A percentile compares a stretch with the other conserved stretches of the same genome.
Evolutionary conservation across 2,888 invertebrate genomes (phyloP).

Genomic region (Cotesia congregata): DNA sequence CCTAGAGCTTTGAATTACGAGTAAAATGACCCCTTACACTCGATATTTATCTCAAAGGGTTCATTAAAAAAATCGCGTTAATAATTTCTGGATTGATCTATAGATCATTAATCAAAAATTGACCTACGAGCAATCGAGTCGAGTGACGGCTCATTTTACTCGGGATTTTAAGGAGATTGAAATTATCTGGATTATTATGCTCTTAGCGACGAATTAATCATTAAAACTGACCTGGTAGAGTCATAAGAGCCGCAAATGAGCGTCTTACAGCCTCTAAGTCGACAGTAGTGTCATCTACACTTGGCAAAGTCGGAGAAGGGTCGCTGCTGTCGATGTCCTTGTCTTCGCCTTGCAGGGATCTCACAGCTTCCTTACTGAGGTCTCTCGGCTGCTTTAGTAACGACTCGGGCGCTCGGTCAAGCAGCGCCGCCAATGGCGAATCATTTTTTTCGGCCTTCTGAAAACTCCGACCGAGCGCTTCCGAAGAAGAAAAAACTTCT

Average conservation of each 20-base stretch:
- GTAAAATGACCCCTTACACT: too few relatives aligned
- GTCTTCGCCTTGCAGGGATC: constrained; percentile 84
- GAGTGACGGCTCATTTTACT: too few relatives aligned
- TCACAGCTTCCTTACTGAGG: constrained; percentile 80
- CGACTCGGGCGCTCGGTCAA: constrained; percentile 72
- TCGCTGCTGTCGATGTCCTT: constrained; percentile 87
- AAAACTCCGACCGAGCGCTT: constrained; percentile 83
- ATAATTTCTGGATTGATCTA: too few relatives aligned
- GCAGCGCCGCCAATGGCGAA: constrained; percentile 72
- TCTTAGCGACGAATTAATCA: too few relatives aligned
- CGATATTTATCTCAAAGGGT: too few relatives aligned
- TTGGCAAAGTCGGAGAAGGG: constrained; percentile 64
- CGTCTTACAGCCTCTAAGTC: constrained; percentile 81
- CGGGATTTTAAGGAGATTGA: too few relatives aligned
- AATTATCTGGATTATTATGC: too few relatives aligned
- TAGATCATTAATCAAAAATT: too few relatives aligned
- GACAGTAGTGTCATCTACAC: constrained; percentile 71
- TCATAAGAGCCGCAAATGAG: constrained; percentile 75
- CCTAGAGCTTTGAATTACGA: too few relatives aligned
- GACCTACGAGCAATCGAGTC: too few relatives aligned
- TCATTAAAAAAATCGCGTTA: too few relatives aligned
- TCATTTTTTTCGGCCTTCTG: constrained; percentile 70
- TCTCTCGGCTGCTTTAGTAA: constrained; percentile 71
- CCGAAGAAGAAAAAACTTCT: constrained; percentile 80
- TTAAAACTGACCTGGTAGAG: constrained; percentile 59